Base-by-base conservation (phyloP, 1,140 invertebrate genomes). In the Caenorhabditis tropicalis region DNA sequence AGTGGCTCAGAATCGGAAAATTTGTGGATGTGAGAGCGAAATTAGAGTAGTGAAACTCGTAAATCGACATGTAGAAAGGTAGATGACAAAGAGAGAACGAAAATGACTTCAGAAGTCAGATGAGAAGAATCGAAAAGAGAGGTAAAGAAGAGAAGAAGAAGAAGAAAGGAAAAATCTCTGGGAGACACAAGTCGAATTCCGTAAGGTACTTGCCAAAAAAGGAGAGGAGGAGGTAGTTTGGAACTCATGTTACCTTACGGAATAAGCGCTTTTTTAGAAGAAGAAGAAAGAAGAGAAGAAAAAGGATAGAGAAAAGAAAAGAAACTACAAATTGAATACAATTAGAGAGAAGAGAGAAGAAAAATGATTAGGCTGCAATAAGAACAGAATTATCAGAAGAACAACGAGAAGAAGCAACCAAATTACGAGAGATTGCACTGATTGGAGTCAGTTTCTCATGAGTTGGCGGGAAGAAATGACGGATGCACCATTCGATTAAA, bases 401-500 rank as follows among this genome's bases (percentile, higher is more conserved):
- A 36, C 65, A 74, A 24, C 65, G 65, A 43, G 65, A 74, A 33
- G 65, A 74, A 43, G 36, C 65, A 21, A 74, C 21, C 2, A 74
- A 15, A 74, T 74, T 74, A 27, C 65, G 65, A 74, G 65, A 74
- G 29, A 74, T 74, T 43, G 65, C 65, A 43, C 65, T 74, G 33
- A 74, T 74, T 74, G 65, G 56, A 43, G 49, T 51, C 29, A 43
- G n/a, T 19, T 83, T 83, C 10, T 58, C 58, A 27, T 79, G 79
- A 33, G 48, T 81, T 39, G 83, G 87, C 29, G 87, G 87, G 83
- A 88, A 88, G 83, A 81, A 88, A 39, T 88, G 87, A 49, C 86
- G 86, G 53, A 88, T 88, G 70, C 86, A 90, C 84, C 86, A 90
- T 48, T 88, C 86, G 65, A 90, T 90, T 43, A 91, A 43, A 53